Evolutionary conservation across 1,140 invertebrate genomes (phyloP).

Genomic region (Meloidogyne exigua): DNA sequence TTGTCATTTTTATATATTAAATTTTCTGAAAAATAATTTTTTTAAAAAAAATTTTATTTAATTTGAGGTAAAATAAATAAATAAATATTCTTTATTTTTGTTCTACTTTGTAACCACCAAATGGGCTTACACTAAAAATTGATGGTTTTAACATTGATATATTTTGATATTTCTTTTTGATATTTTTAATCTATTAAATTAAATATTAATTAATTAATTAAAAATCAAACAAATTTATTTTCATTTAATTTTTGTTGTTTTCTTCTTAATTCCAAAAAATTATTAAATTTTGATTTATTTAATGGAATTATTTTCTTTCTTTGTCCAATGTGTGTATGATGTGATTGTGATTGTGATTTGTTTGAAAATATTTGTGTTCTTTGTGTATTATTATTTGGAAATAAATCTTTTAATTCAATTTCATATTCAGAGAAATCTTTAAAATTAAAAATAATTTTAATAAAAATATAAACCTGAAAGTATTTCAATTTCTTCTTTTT

Average conservation of each 20-base stretch:
- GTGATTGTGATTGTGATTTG: not conserved
- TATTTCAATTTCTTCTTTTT: not conserved
- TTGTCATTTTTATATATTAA: not conserved
- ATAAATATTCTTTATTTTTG: not conserved
- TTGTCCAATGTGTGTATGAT: not conserved
- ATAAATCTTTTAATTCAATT: not conserved
- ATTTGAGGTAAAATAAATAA: no score
- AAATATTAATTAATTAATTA: no score
- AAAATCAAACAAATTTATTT: not conserved
- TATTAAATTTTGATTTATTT: not conserved
- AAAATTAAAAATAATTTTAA: not conserved
- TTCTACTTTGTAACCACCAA: not conserved
- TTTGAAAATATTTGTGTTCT: not conserved
- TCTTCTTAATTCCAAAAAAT: not conserved
- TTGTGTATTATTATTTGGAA: not conserved
- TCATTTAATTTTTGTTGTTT: not conserved
- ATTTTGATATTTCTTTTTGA: not conserved
- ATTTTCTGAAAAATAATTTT: not conserved
- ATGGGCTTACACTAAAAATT: not conserved
- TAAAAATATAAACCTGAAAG: not conserved
- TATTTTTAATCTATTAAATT: not conserved
- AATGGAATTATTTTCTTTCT: not conserved
- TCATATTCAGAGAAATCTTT: not conserved
- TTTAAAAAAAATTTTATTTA: not conserved
- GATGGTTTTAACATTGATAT: not conserved